Conservation (phyloP, 2,113 vertebrate species). For the Sclerurus mexicanus region DNA sequence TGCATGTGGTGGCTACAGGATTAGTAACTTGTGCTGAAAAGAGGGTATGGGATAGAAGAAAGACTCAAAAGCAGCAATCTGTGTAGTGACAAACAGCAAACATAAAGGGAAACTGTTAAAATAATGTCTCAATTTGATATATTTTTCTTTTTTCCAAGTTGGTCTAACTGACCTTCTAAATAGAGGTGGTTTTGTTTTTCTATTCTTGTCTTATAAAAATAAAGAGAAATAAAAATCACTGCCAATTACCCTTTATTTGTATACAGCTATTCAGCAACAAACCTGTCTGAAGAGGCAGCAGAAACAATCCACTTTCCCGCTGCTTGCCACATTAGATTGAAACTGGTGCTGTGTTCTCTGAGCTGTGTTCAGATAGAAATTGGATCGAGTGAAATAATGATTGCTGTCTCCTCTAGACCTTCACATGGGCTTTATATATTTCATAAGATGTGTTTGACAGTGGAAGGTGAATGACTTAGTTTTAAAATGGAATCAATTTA, state of each 20-base stretch:
- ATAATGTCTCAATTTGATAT: not conserved
- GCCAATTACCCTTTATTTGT: not conserved
- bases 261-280: not conserved
- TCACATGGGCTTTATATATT: not conserved
- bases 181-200: not conserved
- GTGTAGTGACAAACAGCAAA: not conserved
- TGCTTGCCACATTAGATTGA: not conserved
- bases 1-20: not conserved
- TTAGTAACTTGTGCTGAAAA: not conserved
- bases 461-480: not conserved
- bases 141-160: not conserved
- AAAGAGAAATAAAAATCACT: not conserved
- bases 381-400: not conserved
- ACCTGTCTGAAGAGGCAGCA: not conserved
- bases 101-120: not conserved
- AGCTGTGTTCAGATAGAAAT: not conserved
- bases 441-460: not conserved
- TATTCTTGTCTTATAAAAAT: not conserved
- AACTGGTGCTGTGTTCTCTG: not conserved
- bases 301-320: not conserved
- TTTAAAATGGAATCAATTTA: not conserved
- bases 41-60: not conserved
- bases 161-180: not conserved
- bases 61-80: not conserved
- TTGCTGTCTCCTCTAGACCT: not conserved